Evolutionary conservation across 2,888 invertebrate genomes (phyloP), one percentile per base, ranked within the genome.

Genomic region (Pelosia muscerda): DNA sequence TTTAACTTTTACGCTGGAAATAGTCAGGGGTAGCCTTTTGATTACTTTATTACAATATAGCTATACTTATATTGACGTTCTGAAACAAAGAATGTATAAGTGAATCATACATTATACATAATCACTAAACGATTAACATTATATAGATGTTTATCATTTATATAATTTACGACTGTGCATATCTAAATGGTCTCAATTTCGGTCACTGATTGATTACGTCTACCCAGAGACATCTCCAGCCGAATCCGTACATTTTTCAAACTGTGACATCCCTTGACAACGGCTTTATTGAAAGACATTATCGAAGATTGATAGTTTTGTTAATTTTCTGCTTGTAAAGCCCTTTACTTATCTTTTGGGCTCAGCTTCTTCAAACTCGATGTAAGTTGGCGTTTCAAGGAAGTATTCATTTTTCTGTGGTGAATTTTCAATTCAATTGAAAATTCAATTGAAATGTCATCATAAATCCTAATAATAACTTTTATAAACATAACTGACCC

Each of bases 201-300:
- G 86, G 82, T 71, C 71, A 86, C 84, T 88, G 88, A 88, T 88
- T 88, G 88, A 88, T 88, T 82, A 79, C 83, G 66, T 74, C 76
- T 79, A 75, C 74, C 81, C 71, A 72, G 74, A 68, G 76, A 74
- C 75, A 73, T 63, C 73, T 78, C 81, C 77, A 78, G 80, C 79
- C 70, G 84, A 81, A 83, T 81, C 82, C 82, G 79, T 70, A 80
- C 87, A 88, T 88, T 88, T 88, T 88, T 88, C 88, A 88, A 78
- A 78, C 80, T 34, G 80, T 77, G 85, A 83, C 86, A 78, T 75
- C 67, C 71, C 66, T 75, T 78, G 83, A 88, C 85, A 86, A 88
- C 81, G 73, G 78, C 84, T 84, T 81, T 81, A 87, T 88, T 87
- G 82, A 86, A 85, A 82, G 83, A 76, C 78, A 76, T 68, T 74